Evolutionary conservation across 2,888 invertebrate species (phyloP), one percentile per base, ranked within the genome.

Genomic region (Orchesella flavescens): DNA sequence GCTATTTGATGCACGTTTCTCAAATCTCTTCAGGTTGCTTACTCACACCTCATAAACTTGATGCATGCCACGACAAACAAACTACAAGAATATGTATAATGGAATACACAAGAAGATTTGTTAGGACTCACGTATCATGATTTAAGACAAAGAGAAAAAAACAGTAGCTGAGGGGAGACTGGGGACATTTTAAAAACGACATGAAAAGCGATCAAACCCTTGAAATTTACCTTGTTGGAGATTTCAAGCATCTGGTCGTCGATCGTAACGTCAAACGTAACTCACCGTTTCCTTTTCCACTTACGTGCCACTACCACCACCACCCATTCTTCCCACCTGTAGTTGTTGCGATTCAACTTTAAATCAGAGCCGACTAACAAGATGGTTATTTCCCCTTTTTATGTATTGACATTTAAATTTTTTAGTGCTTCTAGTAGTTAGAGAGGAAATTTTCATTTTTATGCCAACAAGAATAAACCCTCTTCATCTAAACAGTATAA

Each of bases 341-440:
- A 19, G 17, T 10, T 2, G 17, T 10, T 2, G n/a, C 57, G 19
- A 57, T 57, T 57, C 10, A 10, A 19, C 57, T 57, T 19, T 13
- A 4, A 57, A 57, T 10, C 57, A 19, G 3, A 57, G 57, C n/a
- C 53, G 13, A n/a, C 53, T n/a, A 13, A n/a, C 53, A 53, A 53
- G 13, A 53, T 53, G 15, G 53, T 53, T 53, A 10, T n/a, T 53
- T 53, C 10, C n/a, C 3, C 53, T 2, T 53, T 53, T 53, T 53
- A 53, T 34, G 34, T 34, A 34, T 34, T 61, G 44, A 44, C 61
- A 21, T 17, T 72, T 72, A 21, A 24, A 13, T 43, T 44, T 73
- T 19, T 61, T 34, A 34, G 34, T 34, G 34, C 34, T 34, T 34
- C 34, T 4, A 34, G 34, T 34, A 34, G 34, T 34, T 34, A 34